A percentile compares a stretch with the other conserved stretches of the same genome.
These are phyloP conservation scores for Itoplectis maculator DNA, from an alignment of 2,888 invertebrate genomes.

Conservation along the genomic window DNA sequence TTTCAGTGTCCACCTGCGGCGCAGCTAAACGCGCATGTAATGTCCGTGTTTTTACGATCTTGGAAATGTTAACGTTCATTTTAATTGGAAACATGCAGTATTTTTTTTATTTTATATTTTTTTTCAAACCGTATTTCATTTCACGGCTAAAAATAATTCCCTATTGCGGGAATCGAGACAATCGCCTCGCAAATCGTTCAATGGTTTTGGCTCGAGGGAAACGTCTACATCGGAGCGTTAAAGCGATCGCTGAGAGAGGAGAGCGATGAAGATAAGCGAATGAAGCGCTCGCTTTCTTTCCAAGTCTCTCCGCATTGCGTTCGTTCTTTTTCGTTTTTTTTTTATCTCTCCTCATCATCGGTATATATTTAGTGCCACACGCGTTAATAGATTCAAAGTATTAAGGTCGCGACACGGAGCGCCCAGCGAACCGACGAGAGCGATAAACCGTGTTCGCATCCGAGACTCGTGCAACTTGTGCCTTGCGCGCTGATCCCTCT, in stretches of 20 bases:
- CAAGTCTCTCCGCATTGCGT: not conserved
- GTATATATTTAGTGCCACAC: conserved; percentile 36
- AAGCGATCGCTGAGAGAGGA: not conserved
- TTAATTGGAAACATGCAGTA: too few species aligned
- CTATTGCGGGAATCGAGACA: too few species aligned
- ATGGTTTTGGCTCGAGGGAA: too few species aligned
- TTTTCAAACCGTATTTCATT: too few species aligned
- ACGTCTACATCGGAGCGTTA: not conserved
- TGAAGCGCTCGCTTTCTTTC: not conserved
- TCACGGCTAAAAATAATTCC: too few species aligned
- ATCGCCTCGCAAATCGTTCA: too few species aligned
- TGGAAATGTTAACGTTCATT: too few species aligned
- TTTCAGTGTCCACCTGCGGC: too few species aligned
- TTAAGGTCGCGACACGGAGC: conserved; percentile 64
- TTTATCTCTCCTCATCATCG: conserved; percentile 34
- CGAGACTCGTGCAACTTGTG: conserved; percentile 31
- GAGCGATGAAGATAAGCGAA: not conserved
- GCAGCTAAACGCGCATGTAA: too few species aligned
- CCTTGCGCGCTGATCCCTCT: conserved; percentile 45
- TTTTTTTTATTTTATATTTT: too few species aligned
- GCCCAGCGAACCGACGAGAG: conserved; percentile 52
- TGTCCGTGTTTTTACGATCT: too few species aligned
- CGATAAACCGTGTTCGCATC: conserved; percentile 61
- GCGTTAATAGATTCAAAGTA: conserved; percentile 64
- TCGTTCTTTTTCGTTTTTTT: too few species aligned